These are phyloP conservation scores for Pandemis corylana DNA, from an alignment of 2,888 invertebrate genomes.

Conservation along the genomic window DNA sequence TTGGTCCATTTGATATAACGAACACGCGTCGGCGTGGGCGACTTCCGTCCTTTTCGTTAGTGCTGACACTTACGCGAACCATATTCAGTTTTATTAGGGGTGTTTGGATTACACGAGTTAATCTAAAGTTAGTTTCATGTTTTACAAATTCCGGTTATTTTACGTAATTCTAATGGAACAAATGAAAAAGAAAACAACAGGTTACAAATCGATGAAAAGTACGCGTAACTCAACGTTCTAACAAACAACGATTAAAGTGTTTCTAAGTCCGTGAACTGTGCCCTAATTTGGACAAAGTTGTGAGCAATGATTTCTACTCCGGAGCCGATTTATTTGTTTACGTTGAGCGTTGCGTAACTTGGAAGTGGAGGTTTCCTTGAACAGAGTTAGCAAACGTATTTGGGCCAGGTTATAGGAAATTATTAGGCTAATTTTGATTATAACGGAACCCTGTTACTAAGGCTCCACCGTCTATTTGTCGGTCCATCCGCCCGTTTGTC, in stretches of 20 bases:
- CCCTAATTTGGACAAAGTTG: constrained; percentile 45
- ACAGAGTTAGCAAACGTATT: constrained; percentile 43
- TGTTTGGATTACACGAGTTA: neutral
- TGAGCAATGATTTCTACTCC: constrained; percentile 45
- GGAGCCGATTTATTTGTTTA: constrained; percentile 68
- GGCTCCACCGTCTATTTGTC: too few species aligned
- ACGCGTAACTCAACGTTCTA: constrained; percentile 48
- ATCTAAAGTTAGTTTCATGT: neutral
- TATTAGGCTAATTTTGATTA: neutral
- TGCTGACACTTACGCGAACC: neutral
- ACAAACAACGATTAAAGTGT: constrained; percentile 42
- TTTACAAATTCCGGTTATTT: neutral
- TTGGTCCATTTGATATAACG: neutral
- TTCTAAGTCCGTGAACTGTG: constrained; percentile 44
- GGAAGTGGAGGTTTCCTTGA: constrained; percentile 54
- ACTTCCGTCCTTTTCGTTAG: constrained; percentile 22
- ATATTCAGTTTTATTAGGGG: neutral
- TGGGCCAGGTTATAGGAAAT: neutral
- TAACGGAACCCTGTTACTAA: too few species aligned
- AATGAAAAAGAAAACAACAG: neutral
- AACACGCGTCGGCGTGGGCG: constrained; percentile 17
- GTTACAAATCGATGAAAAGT: neutral
- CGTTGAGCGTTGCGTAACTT: constrained; percentile 53
- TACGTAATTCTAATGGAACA: neutral
- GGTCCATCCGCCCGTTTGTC: too few species aligned